These are phyloP conservation scores for Drosophila pullipes DNA, from an alignment of 2,888 invertebrate species.

Conservation along the genomic window DNA sequence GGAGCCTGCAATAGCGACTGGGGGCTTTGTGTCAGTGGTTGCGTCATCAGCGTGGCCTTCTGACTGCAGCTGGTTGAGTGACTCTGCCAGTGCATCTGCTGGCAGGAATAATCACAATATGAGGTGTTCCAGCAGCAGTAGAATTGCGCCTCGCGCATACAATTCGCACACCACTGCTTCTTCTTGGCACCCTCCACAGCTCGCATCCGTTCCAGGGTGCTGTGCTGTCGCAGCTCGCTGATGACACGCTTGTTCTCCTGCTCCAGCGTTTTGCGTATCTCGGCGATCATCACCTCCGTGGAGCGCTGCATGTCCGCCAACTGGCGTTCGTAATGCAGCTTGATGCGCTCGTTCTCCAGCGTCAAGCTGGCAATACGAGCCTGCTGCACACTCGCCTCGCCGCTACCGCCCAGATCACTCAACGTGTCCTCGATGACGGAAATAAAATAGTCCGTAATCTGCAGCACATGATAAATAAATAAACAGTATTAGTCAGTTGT, in stretches of 20 bases:
- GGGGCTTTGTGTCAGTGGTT: not conserved
- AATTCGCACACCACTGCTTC: constrained; percentile 97
- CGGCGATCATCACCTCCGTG: constrained; percentile 88
- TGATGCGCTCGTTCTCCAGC: constrained; percentile 89
- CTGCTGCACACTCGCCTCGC: constrained; percentile 85
- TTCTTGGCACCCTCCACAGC: constrained; percentile 91
- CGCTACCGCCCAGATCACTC: constrained; percentile 88
- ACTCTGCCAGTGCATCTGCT: constrained; percentile 93
- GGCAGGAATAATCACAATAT: constrained; percentile 96
- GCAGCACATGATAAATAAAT: constrained; percentile 9
- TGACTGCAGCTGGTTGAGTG: constrained; percentile 86
- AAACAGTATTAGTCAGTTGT: not conserved
- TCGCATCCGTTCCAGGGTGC: constrained; percentile 90
- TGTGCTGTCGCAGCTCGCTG: constrained; percentile 88
- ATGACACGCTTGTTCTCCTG: constrained; percentile 89
- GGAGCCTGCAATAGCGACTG: constrained; percentile 23
- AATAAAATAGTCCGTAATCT: constrained; percentile 90
- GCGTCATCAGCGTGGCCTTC: constrained; percentile 37
- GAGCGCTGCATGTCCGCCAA: constrained; percentile 90
- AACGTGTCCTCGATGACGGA: constrained; percentile 89
- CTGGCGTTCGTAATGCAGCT: constrained; percentile 91
- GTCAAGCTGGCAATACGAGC: constrained; percentile 88
- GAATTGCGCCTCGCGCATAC: constrained; percentile 94
- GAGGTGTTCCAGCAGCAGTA: constrained; percentile 99
- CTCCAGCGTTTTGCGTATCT: constrained; percentile 90